Evolutionary conservation across 2,888 invertebrate genomes (phyloP), one percentile per base, ranked within the genome.

Genomic region (Brachyptera putata): DNA sequence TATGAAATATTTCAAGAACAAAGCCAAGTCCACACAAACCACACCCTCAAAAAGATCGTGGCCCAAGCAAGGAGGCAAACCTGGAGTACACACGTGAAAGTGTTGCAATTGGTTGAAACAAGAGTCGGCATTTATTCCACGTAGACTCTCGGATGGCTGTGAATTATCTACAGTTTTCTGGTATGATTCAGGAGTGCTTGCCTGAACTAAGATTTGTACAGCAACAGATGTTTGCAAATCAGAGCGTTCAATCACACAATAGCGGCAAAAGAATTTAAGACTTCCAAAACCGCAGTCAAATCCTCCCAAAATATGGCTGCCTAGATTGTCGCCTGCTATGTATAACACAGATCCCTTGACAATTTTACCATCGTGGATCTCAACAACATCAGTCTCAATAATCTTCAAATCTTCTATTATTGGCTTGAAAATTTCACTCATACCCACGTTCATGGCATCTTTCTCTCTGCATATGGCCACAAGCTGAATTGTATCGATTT

Each of bases 241-340:
- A 13, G 22, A 2, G 11, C 57, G 21, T 1, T 41, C n/a, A 26
- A 58, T 18, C 14, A 46, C 36, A 58, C 67, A 68, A 56, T 65
- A 68, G 18, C 66, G 56, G 53, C 67, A 67, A 53, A 66, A 67
- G 34, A 65, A 64, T 22, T 61, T 21, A 18, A 61, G 37, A 1
- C 46, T 58, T 24, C 59, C 56, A 46, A 67, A 68, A 58, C 60
- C 62, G 30, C 66, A 61, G 7, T 61, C 30, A 58, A 64, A 68
- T 13, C 67, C 67, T 9, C 67, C 65, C 14, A 67, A 57, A 18
- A 26, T 14, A 43, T 68, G 65, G 43, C 65, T 66, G 1, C 67
- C 67, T 11, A 67, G 61, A 59, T 68, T 68, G 57, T 68, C 67
- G n/a, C n/a, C n/a, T n/a, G n/a, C n/a, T n/a, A n/a, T n/a, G n/a